These are phyloP conservation scores for Aplysina aerophoba DNA, from an alignment of 37 sponge, comb jelly and placozoan genomes.

Conservation along the genomic window DNA sequence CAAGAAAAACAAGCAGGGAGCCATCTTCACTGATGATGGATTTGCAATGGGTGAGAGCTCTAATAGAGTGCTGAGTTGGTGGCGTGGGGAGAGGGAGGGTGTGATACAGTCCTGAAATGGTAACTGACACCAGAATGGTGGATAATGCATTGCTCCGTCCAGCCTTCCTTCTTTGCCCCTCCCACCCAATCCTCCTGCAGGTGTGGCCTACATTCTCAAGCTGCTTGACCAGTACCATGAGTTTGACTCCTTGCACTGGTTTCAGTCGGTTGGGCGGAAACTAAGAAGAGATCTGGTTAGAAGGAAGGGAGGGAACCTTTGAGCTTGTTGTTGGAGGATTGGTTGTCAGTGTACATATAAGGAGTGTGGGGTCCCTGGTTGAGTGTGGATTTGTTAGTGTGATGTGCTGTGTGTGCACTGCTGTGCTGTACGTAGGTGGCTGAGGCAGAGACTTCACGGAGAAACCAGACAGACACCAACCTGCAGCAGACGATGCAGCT, in stretches of 20 bases:
- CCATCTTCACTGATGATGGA: slow-evolving; percentile 98
- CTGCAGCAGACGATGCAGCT: slow-evolving; percentile 90
- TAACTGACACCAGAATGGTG: too few species aligned
- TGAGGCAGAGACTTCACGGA: slow-evolving; percentile 44
- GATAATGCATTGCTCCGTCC: too few species aligned
- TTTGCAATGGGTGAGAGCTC: slow-evolving; percentile 98
- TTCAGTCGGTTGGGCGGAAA: slow-evolving; percentile 81
- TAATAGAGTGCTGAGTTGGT: not conserved
- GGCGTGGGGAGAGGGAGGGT: not conserved
- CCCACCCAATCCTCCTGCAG: slow-evolving; percentile 6
- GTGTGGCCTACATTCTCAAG: slow-evolving; percentile 96
- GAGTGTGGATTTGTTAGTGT: not conserved
- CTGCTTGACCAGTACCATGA: slow-evolving; percentile 96
- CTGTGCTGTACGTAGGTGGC: slow-evolving; percentile 26
- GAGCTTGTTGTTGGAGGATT: not conserved
- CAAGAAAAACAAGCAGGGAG: slow-evolving; percentile 97
- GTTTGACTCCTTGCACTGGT: slow-evolving; percentile 99
- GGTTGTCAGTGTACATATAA: not conserved
- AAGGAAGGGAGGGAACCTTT: not conserved
- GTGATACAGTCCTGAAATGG: not conserved
- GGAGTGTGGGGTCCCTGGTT: not conserved
- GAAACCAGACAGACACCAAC: slow-evolving; percentile 75
- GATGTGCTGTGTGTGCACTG: slow-evolving; percentile 9
- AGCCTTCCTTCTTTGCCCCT: not conserved
- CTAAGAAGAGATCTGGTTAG: slow-evolving; percentile 76